phyloP scores from a whole-genome alignment of 2,113 vertebrate species.

The Suncus etruscus region DNA sequence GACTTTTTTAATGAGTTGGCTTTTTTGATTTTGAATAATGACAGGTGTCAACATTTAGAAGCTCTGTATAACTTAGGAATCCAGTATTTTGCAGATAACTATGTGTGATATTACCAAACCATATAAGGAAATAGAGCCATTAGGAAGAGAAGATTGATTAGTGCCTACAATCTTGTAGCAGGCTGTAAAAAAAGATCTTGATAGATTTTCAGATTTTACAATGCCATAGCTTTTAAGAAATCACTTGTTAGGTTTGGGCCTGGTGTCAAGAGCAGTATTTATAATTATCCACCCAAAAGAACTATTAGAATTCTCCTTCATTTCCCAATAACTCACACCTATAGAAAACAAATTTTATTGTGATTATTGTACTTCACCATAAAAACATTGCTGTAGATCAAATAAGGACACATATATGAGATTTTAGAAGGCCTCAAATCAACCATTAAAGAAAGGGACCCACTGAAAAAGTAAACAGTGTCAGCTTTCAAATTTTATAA shows the following conservation, averaged over 20 bases:
- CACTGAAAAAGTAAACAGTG: not conserved
- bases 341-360: too few relatives aligned
- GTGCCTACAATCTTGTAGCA: not conserved
- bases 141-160: not conserved
- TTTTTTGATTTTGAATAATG: constrained; percentile 6
- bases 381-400: not conserved
- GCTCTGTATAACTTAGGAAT: not conserved
- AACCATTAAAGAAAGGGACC: not conserved
- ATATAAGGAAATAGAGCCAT: not conserved
- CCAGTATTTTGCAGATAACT: not conserved
- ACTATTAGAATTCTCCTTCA: not conserved
- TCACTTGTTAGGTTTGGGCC: constrained; percentile 5
- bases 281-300: not conserved
- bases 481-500: not conserved
- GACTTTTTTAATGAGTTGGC: not conserved
- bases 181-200: too few relatives aligned
- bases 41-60: not conserved
- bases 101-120: not conserved
- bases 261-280: not conserved
- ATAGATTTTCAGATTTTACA: constrained; percentile 25
- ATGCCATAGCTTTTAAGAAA: not conserved
- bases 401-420: not conserved
- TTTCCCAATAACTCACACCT: not conserved
- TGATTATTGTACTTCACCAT: not conserved
- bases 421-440: not conserved